phyloP scores from a whole-genome alignment of 1,140 invertebrate species.

The Patella vulgata region DNA sequence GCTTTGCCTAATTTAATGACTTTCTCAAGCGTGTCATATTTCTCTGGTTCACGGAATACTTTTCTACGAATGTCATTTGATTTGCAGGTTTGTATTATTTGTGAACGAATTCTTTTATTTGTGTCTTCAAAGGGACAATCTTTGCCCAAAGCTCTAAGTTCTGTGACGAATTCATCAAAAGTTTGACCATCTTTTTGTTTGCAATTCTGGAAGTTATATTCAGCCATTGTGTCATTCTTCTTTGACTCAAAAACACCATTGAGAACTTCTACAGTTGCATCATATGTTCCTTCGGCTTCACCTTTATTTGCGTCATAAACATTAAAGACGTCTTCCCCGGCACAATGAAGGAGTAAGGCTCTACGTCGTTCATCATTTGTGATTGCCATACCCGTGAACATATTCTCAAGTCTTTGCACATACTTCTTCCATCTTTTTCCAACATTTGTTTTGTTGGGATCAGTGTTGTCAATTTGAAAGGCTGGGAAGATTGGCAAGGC shows the following conservation, averaged over 20 bases:
- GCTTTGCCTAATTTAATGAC: no score
- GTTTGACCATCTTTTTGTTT: slow-evolving; percentile 23
- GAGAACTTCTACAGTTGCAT: slow-evolving; percentile 11
- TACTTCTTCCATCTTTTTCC: slow-evolving; percentile 22
- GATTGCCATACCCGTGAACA: slow-evolving; percentile 24
- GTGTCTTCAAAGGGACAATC: slow-evolving; percentile 24
- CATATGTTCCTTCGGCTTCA: slow-evolving; percentile 18
- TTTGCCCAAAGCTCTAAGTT: slow-evolving; percentile 16
- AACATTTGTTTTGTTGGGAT: slow-evolving; percentile 10
- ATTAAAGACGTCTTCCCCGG: slow-evolving; percentile 21
- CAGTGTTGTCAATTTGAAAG: slow-evolving; percentile 14
- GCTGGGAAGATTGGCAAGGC: no score
- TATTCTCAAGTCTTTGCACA: slow-evolving; percentile 20
- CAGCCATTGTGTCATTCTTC: slow-evolving; percentile 22
- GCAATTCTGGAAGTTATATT: slow-evolving; percentile 23
- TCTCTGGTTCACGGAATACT: slow-evolving; percentile 20
- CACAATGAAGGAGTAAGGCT: slow-evolving; percentile 25
- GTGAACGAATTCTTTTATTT: slow-evolving; percentile 27
- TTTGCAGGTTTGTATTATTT: slow-evolving; percentile 35
- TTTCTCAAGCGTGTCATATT: no score
- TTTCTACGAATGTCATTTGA: slow-evolving; percentile 20
- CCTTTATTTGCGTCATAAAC: slow-evolving; percentile 21
- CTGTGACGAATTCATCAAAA: slow-evolving; percentile 24
- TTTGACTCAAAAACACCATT: slow-evolving; percentile 60
- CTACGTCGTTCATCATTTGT: slow-evolving; percentile 13